Evolutionary conservation across 2,888 invertebrate species (phyloP), one percentile per base, ranked within the genome.

Genomic region (Xestia c-nigrum): DNA sequence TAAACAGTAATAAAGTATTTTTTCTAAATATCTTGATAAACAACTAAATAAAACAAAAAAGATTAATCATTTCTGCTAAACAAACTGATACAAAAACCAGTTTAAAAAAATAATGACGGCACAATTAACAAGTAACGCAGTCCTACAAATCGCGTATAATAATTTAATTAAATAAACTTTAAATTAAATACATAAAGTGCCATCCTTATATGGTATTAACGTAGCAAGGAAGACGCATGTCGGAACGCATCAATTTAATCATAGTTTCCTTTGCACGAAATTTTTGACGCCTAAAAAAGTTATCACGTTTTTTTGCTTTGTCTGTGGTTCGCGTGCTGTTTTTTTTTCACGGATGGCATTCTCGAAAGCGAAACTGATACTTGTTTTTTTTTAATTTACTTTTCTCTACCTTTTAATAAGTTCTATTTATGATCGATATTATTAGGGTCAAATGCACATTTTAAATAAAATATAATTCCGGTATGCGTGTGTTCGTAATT

Each of bases 221-320:
- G 10, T 12, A 55, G 84, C 78, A 81, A 89, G 93, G 92, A 92
- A 93, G 90, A 91, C 91, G 89, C 85, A 79, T 90, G 92, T 93
- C 93, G 93, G 93, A 93, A 93, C 89, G 79, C 87, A 90, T 89
- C 89, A 86, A 90, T 89, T 83, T 85, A 89, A 90, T 87, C 84
- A 88, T 66, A 75, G 88, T 89, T 91, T 93, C 93, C 93, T 93
- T 89, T 88, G 92, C 93, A 92, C 91, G 92, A 89, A 90, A 84
- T 86, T 91, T 90, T 90, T 87, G 87, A 89, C 86, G 90, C 86
- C 81, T 88, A 90, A 91, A 93, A 93, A 92, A 90, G 88, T 89
- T 88, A 88, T 80, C 73, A 76, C 63, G 79, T 67, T 73, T 89
- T 91, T 90, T 90, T 89, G 83, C 84, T 59, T 81, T 82, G 88